Evolutionary conservation across 2,113 vertebrate species (phyloP).

Genomic region (Xiphophorus hellerii): DNA sequence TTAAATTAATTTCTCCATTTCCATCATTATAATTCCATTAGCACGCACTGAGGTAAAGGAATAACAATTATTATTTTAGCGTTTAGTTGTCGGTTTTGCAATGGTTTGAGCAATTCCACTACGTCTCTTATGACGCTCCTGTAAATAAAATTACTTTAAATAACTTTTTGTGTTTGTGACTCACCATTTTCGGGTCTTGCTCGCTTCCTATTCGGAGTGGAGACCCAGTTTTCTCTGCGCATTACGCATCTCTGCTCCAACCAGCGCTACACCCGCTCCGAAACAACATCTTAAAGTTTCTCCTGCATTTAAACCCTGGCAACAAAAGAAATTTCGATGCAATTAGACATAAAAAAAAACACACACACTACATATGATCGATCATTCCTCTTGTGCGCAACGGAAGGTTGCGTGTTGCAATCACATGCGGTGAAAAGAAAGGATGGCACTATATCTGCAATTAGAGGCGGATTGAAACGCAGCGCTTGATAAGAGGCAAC

Average conservation of each 20-base stretch:
- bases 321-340: slow-evolving; percentile 88
- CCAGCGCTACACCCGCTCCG: slow-evolving; percentile 84
- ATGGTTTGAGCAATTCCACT: slow-evolving; percentile 5
- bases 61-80: neutral
- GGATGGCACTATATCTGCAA: slow-evolving; percentile 87
- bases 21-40: neutral
- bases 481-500: slow-evolving; percentile 88
- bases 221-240: slow-evolving; percentile 64
- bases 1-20: too few species aligned
- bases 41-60: too few species aligned
- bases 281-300: slow-evolving; percentile 89
- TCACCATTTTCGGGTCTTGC: slow-evolving; percentile 73
- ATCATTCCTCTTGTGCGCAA: slow-evolving; percentile 86
- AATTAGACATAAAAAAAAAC: slow-evolving; percentile 79
- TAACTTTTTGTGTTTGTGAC: slow-evolving; percentile 63
- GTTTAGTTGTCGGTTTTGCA: neutral
- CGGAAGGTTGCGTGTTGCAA: slow-evolving; percentile 88
- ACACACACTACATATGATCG: slow-evolving; percentile 79
- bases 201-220: slow-evolving; percentile 69
- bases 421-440: slow-evolving; percentile 87
- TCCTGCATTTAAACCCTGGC: slow-evolving; percentile 92
- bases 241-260: slow-evolving; percentile 74
- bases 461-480: slow-evolving; percentile 92
- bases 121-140: neutral
- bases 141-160: slow-evolving; percentile 1